Percentiles rank a stretch among this genome's conserved stretches.
These are phyloP conservation scores for Heterotis niloticus DNA, from an alignment of 2,113 vertebrate species.

Conservation along the genomic window DNA sequence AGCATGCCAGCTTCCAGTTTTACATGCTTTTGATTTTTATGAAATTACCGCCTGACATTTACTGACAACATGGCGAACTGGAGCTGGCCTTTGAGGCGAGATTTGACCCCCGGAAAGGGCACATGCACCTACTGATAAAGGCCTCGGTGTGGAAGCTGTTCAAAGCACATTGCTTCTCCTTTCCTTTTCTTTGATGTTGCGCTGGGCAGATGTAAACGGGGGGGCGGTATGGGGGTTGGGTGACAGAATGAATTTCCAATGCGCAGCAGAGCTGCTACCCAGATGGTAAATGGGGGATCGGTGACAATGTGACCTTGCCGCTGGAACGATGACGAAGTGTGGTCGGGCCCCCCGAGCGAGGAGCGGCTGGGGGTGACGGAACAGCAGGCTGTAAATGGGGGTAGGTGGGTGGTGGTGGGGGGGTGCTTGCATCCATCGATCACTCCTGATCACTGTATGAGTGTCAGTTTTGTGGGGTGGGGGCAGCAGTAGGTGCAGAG, in stretches of 20 bases:
- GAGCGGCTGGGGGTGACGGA: slow-evolving; percentile 70
- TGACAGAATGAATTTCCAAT: slow-evolving; percentile 43
- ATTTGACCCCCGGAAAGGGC: background rate
- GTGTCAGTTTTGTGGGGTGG: slow-evolving; percentile 55
- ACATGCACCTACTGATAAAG: background rate
- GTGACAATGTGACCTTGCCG: slow-evolving; percentile 80
- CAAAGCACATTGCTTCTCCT: background rate
- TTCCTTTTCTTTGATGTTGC: background rate
- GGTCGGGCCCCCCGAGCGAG: slow-evolving; percentile 65
- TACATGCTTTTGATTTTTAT: background rate
- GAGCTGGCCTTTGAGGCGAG: background rate
- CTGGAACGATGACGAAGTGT: slow-evolving; percentile 73
- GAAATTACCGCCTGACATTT: slow-evolving; percentile 13
- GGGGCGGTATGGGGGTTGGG: background rate
- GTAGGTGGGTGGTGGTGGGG: slow-evolving; percentile 66
- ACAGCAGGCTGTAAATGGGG: slow-evolving; percentile 73
- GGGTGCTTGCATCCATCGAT: too few species aligned
- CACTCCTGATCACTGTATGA: slow-evolving; percentile 82
- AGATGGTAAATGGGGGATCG: slow-evolving; percentile 56
- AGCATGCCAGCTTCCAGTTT: background rate
- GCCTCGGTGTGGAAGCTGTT: background rate
- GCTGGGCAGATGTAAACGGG: background rate
- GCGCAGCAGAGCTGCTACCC: slow-evolving; percentile 44
- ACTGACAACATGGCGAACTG: background rate
- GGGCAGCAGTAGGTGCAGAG: slow-evolving; percentile 50